Percentiles rank a stretch among this genome's conserved stretches.
Conservation (phyloP, 2,113 vertebrate genomes). For the Xyrauchen texanus region DNA sequence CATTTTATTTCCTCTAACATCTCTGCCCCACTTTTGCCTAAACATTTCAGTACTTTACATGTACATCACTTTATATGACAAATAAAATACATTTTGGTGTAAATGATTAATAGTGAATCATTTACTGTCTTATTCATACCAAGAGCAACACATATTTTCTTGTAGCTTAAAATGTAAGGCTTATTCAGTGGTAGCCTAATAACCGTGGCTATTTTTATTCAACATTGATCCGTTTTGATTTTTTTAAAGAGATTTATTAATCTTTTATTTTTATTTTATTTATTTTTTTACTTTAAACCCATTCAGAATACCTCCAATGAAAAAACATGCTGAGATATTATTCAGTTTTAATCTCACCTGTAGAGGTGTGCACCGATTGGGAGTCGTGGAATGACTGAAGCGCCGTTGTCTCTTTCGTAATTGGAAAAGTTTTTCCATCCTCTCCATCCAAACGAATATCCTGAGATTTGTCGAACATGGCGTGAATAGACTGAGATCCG, state of each 20-base stretch:
- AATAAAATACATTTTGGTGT: constrained; percentile 51
- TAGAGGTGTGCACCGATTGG: constrained; percentile 79
- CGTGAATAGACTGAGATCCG: constrained; percentile 78
- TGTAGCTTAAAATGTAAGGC: no score
- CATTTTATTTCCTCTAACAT: constrained; percentile 9
- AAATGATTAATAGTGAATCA: constrained; percentile 47
- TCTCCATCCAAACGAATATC: constrained; percentile 81
- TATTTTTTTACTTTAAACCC: not conserved
- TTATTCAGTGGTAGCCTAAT: no score
- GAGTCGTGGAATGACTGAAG: constrained; percentile 82
- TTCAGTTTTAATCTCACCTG: constrained; percentile 76
- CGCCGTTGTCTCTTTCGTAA: constrained; percentile 77
- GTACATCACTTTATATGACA: not conserved
- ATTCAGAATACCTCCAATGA: no score
- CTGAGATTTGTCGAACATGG: constrained; percentile 84
- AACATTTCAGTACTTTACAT: not conserved
- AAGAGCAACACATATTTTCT: not conserved
- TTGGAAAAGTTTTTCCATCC: constrained; percentile 84
- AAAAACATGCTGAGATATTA: no score
- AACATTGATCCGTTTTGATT: no score
- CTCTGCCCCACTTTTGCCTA: not conserved
- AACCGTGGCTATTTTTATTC: no score
- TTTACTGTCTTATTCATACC: not conserved
- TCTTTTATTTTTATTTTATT: no score
- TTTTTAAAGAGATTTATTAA: no score